Evolutionary conservation across 2,888 invertebrate species (phyloP).

Genomic region (Euspilapteryx auroguttella): DNA sequence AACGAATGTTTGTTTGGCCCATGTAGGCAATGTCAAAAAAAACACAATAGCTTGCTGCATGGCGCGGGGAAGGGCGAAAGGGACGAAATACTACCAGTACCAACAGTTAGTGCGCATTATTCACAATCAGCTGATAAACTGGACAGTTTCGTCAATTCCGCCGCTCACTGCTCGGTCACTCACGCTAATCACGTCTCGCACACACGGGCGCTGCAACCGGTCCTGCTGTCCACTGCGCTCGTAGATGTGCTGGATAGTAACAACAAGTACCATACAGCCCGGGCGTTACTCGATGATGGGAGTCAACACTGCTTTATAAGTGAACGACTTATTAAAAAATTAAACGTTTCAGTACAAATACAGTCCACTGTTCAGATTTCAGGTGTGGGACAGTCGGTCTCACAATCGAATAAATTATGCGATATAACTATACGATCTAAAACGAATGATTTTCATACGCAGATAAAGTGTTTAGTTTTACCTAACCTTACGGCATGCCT

Average conservation of each 20-base stretch:
- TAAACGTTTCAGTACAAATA: conserved; percentile 5
- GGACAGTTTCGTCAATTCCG: too few species aligned
- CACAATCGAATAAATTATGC: conserved; percentile 8
- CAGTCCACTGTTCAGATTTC: conserved; percentile 7
- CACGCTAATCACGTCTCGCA: too few species aligned
- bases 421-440: conserved; percentile 7
- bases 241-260: conserved; percentile 7
- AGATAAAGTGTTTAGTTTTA: conserved; percentile 8
- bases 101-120: too few species aligned
- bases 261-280: conserved; percentile 7
- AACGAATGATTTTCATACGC: conserved; percentile 6
- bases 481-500: conserved; percentile 5
- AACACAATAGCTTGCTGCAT: conserved; percentile 1
- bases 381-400: conserved; percentile 9
- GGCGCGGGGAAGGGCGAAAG: too few species aligned
- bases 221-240: conserved; percentile 11
- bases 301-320: conserved; percentile 5
- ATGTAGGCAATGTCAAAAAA: neutral
- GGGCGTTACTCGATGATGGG: conserved; percentile 10
- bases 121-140: too few species aligned
- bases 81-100: too few species aligned
- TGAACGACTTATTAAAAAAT: neutral
- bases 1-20: neutral
- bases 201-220: too few species aligned
- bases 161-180: too few species aligned